Evolutionary conservation across 2,888 invertebrate species (phyloP).

Genomic region (Drosophila maculinotata): DNA sequence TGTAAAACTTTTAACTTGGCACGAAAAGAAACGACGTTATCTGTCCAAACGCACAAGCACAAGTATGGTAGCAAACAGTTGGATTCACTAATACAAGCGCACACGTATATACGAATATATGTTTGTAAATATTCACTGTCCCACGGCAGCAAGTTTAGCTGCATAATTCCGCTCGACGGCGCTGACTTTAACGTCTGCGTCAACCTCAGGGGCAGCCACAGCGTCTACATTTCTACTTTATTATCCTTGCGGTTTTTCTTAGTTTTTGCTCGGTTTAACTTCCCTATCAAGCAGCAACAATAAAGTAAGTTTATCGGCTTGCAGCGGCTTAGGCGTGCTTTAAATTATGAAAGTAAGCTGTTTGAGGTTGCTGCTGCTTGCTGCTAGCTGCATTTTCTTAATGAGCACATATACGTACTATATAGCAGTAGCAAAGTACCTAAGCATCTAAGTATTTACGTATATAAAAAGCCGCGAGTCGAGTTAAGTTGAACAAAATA

Average conservation of each 20-base stretch:
- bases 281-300: conserved; percentile 48
- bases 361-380: conserved; percentile 37
- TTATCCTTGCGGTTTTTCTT: conserved; percentile 71
- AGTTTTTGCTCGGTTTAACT: conserved; percentile 62
- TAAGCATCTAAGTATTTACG: background rate
- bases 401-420: conserved; percentile 16
- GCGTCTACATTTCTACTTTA: conserved; percentile 62
- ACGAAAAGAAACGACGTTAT: conserved; percentile 64
- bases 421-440: background rate
- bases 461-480: background rate
- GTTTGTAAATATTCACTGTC: conserved; percentile 4
- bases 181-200: conserved; percentile 45
- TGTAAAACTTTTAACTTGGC: conserved; percentile 76
- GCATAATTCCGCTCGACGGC: conserved; percentile 53
- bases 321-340: conserved; percentile 61
- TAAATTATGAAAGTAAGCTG: conserved; percentile 73
- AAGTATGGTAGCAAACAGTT: conserved; percentile 19
- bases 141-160: conserved; percentile 48
- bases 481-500: background rate
- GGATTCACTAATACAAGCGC: conserved; percentile 11
- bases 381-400: conserved; percentile 22
- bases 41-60: conserved; percentile 50
- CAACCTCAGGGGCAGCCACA: conserved; percentile 23
- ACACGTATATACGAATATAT: conserved; percentile 8
- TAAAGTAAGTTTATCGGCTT: conserved; percentile 61